Evolutionary conservation across 2,797 vertebrate genomes (phyloP).

Genomic region (Molossus molossus): DNA sequence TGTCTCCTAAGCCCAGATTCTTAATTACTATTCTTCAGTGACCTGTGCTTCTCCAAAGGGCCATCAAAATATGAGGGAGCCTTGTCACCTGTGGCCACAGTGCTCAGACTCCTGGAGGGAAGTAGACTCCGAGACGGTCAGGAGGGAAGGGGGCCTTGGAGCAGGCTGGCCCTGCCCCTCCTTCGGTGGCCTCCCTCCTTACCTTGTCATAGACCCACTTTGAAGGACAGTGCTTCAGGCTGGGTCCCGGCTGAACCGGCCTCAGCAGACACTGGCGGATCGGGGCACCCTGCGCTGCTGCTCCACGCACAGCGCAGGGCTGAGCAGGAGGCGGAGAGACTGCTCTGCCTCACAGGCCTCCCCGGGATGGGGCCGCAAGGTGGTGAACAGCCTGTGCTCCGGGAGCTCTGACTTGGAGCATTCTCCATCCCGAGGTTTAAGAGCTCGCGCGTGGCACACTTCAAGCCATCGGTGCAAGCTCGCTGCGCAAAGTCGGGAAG

Average conservation of each 20-base stretch:
- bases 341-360: neutral
- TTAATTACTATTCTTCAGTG: neutral
- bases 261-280: neutral
- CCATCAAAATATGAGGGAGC: neutral
- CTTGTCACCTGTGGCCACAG: neutral
- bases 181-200: neutral
- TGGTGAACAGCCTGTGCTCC: neutral
- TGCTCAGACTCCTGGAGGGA: neutral
- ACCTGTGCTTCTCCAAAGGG: neutral
- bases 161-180: neutral
- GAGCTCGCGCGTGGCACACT: neutral
- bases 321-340: neutral
- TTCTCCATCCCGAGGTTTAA: neutral
- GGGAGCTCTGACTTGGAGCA: neutral
- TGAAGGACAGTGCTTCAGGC: neutral
- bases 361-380: too few species aligned
- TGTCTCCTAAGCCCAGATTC: neutral
- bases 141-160: neutral
- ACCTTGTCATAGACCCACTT: neutral
- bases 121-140: neutral
- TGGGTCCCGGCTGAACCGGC: neutral
- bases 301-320: accelerated
- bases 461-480: neutral
- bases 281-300: too few species aligned
- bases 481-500: neutral